phyloP scores from a whole-genome alignment of 2,113 vertebrate genomes.

The Sphaerodactylus townsendi region DNA sequence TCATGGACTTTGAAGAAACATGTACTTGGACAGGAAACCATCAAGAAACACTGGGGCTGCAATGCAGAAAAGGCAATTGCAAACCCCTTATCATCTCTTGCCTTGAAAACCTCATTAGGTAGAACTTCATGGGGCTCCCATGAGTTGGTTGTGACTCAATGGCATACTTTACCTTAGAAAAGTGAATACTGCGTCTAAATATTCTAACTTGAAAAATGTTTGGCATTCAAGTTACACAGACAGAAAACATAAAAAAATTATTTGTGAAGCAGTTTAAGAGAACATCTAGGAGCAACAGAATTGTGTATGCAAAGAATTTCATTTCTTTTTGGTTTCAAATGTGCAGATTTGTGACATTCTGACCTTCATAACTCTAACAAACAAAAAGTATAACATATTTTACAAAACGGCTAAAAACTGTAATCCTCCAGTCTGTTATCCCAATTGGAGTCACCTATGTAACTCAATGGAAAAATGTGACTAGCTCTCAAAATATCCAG shows the following conservation, averaged over 20 bases:
- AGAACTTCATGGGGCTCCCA: too few relatives aligned
- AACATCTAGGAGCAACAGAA: neutral
- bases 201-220: neutral
- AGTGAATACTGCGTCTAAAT: neutral
- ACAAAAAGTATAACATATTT: neutral
- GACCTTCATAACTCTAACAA: too few relatives aligned
- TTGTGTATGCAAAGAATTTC: neutral
- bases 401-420: neutral
- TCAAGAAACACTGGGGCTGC: too few relatives aligned
- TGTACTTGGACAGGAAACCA: too few relatives aligned
- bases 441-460: neutral
- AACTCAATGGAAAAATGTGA: neutral
- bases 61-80: too few relatives aligned
- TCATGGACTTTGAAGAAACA: too few relatives aligned
- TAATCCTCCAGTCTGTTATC: neutral
- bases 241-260: neutral
- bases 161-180: neutral
- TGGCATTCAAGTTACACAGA: too few relatives aligned
- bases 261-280: neutral
- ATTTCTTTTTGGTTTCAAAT: neutral
- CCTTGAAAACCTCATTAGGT: too few relatives aligned
- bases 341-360: too few relatives aligned
- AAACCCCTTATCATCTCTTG: too few relatives aligned
- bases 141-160: too few relatives aligned
- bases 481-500: neutral